A percentile compares a stretch with the other conserved stretches of the same genome.
phyloP scores from a whole-genome alignment of 2,113 vertebrate species.

The Trachemys scripta region DNA sequence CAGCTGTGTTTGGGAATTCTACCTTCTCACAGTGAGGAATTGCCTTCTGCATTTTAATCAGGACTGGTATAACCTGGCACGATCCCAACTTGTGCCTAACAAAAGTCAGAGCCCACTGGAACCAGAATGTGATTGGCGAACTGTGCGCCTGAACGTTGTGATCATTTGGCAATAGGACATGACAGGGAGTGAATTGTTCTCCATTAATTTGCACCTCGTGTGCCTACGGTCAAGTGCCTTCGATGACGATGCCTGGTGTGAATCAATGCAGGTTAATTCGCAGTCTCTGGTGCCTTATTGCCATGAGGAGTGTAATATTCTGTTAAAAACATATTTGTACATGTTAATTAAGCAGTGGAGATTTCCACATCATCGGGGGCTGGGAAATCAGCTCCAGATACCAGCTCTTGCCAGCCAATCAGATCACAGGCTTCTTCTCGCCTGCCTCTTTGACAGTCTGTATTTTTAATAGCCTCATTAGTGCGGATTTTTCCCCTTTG shows the following conservation, averaged over 20 bases:
- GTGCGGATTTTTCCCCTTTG: background rate
- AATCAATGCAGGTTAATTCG: background rate
- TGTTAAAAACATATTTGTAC: background rate
- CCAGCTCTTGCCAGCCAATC: fast-evolving
- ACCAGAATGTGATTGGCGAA: no score
- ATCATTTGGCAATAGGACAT: background rate
- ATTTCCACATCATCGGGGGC: slow-evolving; percentile 30
- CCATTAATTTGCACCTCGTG: background rate
- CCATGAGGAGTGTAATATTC: slow-evolving; percentile 1
- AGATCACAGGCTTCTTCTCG: background rate
- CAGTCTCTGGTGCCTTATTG: fast-evolving
- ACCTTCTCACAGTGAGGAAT: background rate
- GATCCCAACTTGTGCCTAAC: background rate
- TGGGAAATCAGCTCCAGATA: background rate
- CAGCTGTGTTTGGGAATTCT: background rate
- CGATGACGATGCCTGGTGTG: background rate
- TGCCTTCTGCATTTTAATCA: background rate
- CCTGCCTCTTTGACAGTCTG: slow-evolving; percentile 15
- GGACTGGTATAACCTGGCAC: background rate
- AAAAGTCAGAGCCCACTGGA: background rate
- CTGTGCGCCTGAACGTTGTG: background rate
- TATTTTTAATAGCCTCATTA: slow-evolving; percentile 67
- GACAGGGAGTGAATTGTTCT: background rate
- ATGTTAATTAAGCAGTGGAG: slow-evolving; percentile 7
- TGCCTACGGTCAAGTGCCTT: background rate